Evolutionary conservation across 2,797 vertebrate species (phyloP).

Genomic region (Coregonus suidteri): DNA sequence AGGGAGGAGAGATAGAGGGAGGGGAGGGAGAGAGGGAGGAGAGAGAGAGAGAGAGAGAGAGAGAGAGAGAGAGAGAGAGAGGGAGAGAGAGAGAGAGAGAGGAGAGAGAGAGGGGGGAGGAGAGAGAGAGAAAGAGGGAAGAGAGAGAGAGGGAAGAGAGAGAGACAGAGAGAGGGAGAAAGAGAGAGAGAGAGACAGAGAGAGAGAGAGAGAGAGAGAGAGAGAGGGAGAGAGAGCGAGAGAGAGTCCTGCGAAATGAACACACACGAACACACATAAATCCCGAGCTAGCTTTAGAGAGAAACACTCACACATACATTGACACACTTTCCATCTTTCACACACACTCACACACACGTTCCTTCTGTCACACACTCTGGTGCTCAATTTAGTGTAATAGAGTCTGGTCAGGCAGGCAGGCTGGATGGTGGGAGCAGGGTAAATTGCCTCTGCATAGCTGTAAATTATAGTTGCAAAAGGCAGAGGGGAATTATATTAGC

Average conservation of each 20-base stretch:
- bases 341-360: neutral
- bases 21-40: neutral
- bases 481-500: conserved; percentile 27
- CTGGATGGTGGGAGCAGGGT: conserved; percentile 11
- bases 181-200: neutral
- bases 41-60: neutral
- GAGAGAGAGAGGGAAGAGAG: neutral
- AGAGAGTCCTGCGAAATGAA: neutral
- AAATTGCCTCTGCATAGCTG: conserved; percentile 53
- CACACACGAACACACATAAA: neutral
- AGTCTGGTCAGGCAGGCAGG: no score
- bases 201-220: neutral
- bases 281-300: no score
- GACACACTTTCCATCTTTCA: neutral
- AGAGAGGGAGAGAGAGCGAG: neutral
- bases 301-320: neutral
- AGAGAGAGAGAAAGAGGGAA: neutral
- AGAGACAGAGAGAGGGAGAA: no score
- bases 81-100: neutral
- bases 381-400: conserved; percentile 5
- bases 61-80: neutral
- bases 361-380: neutral
- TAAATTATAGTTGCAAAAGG: conserved; percentile 52
- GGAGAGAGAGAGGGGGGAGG: no score
- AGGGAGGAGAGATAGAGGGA: neutral